Evolutionary conservation across 2,113 vertebrate genomes (phyloP), one percentile per base, ranked within the genome.

Genomic region (Burhinus oedicnemus): DNA sequence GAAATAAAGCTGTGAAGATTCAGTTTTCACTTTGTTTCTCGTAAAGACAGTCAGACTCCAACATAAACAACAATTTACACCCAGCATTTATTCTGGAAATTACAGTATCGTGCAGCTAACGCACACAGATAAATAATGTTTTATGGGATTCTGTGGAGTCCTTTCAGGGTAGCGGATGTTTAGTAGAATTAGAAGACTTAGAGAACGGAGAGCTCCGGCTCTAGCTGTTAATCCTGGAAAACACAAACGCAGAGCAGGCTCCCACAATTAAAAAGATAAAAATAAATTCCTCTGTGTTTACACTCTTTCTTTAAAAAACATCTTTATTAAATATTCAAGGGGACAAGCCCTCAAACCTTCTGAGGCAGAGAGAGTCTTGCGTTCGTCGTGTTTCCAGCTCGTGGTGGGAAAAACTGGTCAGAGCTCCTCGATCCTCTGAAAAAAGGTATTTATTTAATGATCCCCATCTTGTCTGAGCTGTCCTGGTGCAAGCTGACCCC

Each of bases 71-170:
- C 96, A 93, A 98, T 98, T 98, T 98, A 98, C 98, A 95, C 97
- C 97, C 98, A 97, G 97, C 98, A 98, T 98, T 98, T 97, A 98
- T 98, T 98, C 98, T 98, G 98, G 98, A 98, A 98, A 98, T 97
- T 96, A 98, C 98, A 98, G 97, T 97, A 97, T 97, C 98, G 98
- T 98, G 98, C 97, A 36, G 98, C 97, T 98, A 97, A 94, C 97
- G 98, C 97, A 68, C 95, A 89, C 91, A 98, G 97, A 98, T 98
- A 98, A 98, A 98, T 98, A 98, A 98, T 96, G 96, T 98, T 98
- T 98, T 97, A 98, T 98, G 98, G 98, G 98, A 97, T 98, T 97
- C 98, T 76, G 96, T 71, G n/a, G 98, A 98, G 98, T 77, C 97
- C 97, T 98, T 98, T 98, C 98, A 87, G 97, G 96, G 96, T 83